Base-by-base conservation (phyloP, 2,113 vertebrate species). In the Climacteris rufus region DNA sequence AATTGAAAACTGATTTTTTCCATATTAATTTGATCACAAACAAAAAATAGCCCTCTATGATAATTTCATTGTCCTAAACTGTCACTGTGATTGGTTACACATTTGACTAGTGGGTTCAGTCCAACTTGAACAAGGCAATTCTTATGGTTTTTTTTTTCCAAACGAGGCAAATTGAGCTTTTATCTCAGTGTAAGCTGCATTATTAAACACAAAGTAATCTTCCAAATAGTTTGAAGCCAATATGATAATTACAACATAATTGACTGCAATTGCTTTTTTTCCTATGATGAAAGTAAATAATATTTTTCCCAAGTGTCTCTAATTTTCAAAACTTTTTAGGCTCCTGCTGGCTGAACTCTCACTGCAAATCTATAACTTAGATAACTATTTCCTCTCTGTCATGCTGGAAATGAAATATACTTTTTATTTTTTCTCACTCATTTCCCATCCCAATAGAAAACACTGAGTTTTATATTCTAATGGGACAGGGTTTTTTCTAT, bases 121-220 rank as follows among this genome's bases (percentile, higher is more conserved):
- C 52, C 49, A 78, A 31, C 65, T 85, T 93, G 81, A 96, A 94
- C 54, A 84, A 95, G 33, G 56, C 35, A 57, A 39, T 42, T 57
- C 17, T 31, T 13, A 64, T 61, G 25, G n/a, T n/a, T 80, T 96
- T 91, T 69, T 72, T 91, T 98, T 96, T 92, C 66, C 72, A 87
- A 87, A 92, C 90, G 56, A 84, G 68, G 79, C 78, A 95, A 97
- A 95, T 15, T 21, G 16, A 79, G 65, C 42, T 89, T 94, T 92
- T 90, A 78, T 86, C 93, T 94, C 87, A 90, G 91, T 6, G 8
- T 89, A 78, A 40, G 3, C 60, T 92, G 60, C 11, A 9, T 95
- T 93, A 89, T 83, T 96, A 97, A 95, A 93, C 27, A 31, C 17
- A 30, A 87, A 91, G 49, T 90, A 69, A 94, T 89, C 80, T 97